Conservation (phyloP, 2,113 vertebrate genomes). For the Bombycilla garrulus region DNA sequence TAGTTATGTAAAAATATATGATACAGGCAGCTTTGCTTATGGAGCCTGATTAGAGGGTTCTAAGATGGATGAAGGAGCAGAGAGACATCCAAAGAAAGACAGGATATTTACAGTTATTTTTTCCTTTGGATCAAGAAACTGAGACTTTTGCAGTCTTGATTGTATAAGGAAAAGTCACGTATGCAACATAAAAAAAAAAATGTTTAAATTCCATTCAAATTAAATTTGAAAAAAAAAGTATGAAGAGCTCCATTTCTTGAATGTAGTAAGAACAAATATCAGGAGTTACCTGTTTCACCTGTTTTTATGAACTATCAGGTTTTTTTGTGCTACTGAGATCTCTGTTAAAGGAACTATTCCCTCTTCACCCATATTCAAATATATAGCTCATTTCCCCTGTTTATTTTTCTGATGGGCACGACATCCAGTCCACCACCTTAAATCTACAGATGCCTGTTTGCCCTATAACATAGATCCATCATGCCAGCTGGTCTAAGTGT, state of each 20-base stretch:
- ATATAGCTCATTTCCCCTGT: neutral
- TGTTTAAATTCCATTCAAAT: neutral
- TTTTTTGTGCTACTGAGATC: neutral
- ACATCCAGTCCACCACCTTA: neutral
- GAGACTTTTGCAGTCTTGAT: neutral
- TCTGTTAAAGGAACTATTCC: neutral
- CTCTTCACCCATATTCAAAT: neutral
- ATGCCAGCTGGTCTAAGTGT: neutral
- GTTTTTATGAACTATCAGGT: neutral
- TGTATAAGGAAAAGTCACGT: neutral
- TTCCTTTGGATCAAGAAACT: neutral
- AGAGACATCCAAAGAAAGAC: neutral
- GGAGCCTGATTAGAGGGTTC: neutral
- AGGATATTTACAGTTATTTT: neutral
- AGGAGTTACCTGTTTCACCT: neutral
- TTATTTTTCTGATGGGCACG: neutral
- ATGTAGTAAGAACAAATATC: neutral
- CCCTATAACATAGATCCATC: neutral
- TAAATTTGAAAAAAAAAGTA: neutral
- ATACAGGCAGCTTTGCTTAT: neutral
- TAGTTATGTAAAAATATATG: neutral
- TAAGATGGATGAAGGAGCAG: neutral
- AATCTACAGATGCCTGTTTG: fast-evolving
- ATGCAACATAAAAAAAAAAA: neutral
- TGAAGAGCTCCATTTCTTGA: neutral